Percentiles rank a stretch among this genome's conserved stretches.
phyloP scores from a whole-genome alignment of 2,113 vertebrate species.

The Pampusana beccarii region DNA sequence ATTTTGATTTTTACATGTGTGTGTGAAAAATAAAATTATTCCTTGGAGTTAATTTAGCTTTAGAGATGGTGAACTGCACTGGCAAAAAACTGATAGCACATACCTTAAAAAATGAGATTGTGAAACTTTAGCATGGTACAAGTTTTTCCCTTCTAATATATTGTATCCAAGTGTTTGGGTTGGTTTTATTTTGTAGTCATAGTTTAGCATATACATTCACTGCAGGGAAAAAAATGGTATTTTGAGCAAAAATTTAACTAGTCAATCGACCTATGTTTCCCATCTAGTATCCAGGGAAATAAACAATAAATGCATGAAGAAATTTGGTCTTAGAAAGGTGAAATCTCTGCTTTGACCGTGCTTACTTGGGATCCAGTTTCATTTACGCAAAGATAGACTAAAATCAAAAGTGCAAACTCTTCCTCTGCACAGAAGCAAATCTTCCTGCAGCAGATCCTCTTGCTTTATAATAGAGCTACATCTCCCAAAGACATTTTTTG shows the following conservation, averaged over 20 bases:
- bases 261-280: background rate
- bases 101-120: background rate
- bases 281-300: background rate
- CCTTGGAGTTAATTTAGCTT: background rate
- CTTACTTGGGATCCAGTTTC: background rate
- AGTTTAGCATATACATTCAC: background rate
- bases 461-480: background rate
- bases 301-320: background rate
- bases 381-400: background rate
- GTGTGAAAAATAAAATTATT: background rate
- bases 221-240: background rate
- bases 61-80: background rate
- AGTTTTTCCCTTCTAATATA: background rate
- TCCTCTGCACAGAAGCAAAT: background rate
- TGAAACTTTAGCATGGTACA: background rate
- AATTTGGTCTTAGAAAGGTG: background rate
- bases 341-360: background rate
- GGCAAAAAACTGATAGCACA: background rate
- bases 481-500: background rate
- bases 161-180: background rate
- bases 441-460: background rate
- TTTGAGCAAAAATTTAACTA: background rate
- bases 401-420: background rate
- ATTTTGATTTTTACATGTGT: background rate
- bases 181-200: background rate